Conservation (phyloP, 2,888 invertebrate species). For the Andrena haemorrhoa region DNA sequence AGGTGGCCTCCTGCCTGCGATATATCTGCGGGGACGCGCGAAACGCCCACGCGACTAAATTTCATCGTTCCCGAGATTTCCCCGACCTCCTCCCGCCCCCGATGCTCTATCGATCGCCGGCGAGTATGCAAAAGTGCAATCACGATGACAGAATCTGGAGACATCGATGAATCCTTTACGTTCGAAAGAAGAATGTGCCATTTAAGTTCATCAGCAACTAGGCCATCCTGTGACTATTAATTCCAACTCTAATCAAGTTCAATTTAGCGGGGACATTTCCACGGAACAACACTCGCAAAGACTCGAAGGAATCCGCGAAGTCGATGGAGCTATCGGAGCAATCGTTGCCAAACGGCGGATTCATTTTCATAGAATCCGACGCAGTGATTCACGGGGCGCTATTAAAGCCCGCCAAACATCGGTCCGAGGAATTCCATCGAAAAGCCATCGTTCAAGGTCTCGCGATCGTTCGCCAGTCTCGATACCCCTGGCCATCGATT, state of each 20-base stretch:
- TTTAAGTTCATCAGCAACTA: too few relatives aligned
- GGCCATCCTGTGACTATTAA: too few relatives aligned
- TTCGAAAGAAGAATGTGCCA: too few relatives aligned
- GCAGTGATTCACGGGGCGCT: slow-evolving; percentile 15
- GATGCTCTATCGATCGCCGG: background rate
- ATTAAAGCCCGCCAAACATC: slow-evolving; percentile 10
- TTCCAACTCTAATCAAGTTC: too few relatives aligned
- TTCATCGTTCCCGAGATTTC: background rate
- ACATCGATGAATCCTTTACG: too few relatives aligned
- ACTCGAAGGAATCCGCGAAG: background rate
- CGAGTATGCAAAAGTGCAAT: too few relatives aligned
- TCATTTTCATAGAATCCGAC: slow-evolving; percentile 16
- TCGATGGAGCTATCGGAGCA: background rate
- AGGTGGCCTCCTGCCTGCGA: slow-evolving; percentile 34
- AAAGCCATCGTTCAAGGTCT: slow-evolving; percentile 43
- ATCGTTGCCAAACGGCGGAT: slow-evolving; percentile 14
- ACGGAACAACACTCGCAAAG: background rate
- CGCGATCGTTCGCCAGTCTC: slow-evolving; percentile 42
- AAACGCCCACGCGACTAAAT: slow-evolving; percentile 32
- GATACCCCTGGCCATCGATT: slow-evolving; percentile 36
- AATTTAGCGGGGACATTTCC: background rate
- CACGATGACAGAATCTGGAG: too few relatives aligned
- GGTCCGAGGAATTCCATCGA: slow-evolving; percentile 24
- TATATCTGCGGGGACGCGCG: slow-evolving; percentile 30
- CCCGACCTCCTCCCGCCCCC: background rate